phyloP scores from a whole-genome alignment of 2,888 invertebrate species.

The Corythucha ciliata region DNA sequence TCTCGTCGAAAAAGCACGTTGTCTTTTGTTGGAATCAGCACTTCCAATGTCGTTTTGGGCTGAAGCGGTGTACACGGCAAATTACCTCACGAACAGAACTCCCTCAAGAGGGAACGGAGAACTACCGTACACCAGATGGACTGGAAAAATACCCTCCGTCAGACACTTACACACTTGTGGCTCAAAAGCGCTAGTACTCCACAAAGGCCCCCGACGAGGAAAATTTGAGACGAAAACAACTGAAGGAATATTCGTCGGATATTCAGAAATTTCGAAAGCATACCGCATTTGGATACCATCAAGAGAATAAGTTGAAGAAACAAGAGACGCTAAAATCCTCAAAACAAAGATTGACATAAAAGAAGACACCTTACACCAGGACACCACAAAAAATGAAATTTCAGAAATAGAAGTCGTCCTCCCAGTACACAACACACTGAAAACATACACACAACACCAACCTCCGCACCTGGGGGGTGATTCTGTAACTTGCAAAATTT shows the following conservation, averaged over 20 bases:
- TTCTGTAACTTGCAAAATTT: too few relatives aligned
- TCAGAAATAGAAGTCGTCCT: too few relatives aligned
- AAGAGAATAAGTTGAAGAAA: background rate
- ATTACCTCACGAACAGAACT: conserved; percentile 9
- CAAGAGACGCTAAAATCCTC: conserved; percentile 10
- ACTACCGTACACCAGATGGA: conserved; percentile 3
- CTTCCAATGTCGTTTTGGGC: conserved; percentile 1
- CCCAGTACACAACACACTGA: too few relatives aligned
- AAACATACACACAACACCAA: too few relatives aligned
- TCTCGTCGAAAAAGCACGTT: conserved; percentile 3
- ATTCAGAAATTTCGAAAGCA: conserved; percentile 13
- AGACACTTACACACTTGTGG: background rate
- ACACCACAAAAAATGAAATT: too few relatives aligned
- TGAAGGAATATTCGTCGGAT: conserved; percentile 7
- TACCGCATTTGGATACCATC: conserved; percentile 11
- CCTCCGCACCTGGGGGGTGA: too few relatives aligned
- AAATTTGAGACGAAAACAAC: conserved; percentile 4
- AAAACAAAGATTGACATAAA: too few relatives aligned
- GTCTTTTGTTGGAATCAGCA: conserved; percentile 3
- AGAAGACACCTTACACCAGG: too few relatives aligned
- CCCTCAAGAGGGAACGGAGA: conserved; percentile 1
- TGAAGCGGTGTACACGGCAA: background rate
- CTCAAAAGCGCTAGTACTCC: background rate
- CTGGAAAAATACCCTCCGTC: background rate
- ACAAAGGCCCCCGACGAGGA: background rate